Base-by-base conservation (phyloP, 2,113 vertebrate genomes). In the Phocoena phocoena region DNA sequence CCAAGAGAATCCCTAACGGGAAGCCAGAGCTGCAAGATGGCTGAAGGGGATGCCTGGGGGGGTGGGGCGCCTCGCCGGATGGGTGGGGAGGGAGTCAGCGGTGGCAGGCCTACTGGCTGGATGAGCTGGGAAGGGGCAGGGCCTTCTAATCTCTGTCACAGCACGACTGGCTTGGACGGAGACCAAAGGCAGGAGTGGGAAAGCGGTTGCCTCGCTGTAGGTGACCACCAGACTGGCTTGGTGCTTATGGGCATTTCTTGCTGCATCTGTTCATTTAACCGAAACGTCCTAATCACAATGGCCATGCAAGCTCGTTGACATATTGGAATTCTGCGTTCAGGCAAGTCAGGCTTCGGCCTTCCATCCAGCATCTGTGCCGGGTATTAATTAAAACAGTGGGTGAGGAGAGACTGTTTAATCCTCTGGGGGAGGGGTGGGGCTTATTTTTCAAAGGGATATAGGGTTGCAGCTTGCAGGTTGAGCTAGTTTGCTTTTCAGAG, bases 381-480 rank as follows among this genome's bases (percentile, higher is more conserved):
- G 14, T 86, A 71, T 79, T 96, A 95, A 97, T 96, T 93, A 80
- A 89, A 95, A 36, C 60, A 81, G 77, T 10, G 31, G 60, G 28
- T n/a, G 67, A 88, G 53, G 53, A 47, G 67, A 94, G 21, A 67
- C 70, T 1, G 0, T 50, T 36, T 76, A 74, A 88, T 73, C 79
- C 63, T 92, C 86, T 41, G 38, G 55, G 65, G 26, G n/a, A 17
- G 33, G 73, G 81, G 71, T 25, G 23, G 60, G 77, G 55, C 58
- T 91, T 95, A 67, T 36, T 94, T 94, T 90, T 23, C 92, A 79
- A 95, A 93, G 63, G 50, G 33, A 63, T 70, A 63, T 70, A 33
- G 2, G n/a, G 62, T 89, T 89, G 97, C 93, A 60, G 70, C 73
- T 89, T 68, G 23, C 82, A 70, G 80, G 65, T 36, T 1, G 2